Base-by-base conservation (phyloP, 2,797 vertebrate species). In the Lateolabrax maculatus region DNA sequence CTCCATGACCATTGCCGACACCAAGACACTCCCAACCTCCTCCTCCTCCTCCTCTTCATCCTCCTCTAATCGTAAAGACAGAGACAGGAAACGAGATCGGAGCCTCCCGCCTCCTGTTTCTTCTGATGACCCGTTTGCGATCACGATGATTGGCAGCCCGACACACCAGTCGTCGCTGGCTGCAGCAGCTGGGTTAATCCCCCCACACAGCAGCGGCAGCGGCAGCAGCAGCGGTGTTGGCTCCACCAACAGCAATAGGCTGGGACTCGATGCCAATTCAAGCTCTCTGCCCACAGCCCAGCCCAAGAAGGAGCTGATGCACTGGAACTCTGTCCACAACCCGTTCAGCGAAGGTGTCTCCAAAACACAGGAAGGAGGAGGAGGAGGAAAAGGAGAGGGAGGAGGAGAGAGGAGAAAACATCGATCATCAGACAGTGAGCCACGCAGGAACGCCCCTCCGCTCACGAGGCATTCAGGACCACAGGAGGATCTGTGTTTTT, bases 121-220 rank as follows among this genome's bases (percentile, higher is more conserved):
- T 0, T 85, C 94, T 0, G 95, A 96, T 9, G 95, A 96, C 75
- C 96, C 96, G 0, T 96, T 96, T 56, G 95, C 95, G 0, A 95
- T 96, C 87, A 96, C 95, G 0, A 95, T 96, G 92, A 95, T 96
- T 6, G 95, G 96, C 83, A 96, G 96, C 87, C 96, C 96, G 0
- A 96, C 96, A 0, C 95, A 96, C 86, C 95, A 96, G 70, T 94
- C 95, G 0, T 68, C 92, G 0, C 68, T 95, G 73, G 92, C 93
- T 0, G 89, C 91, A 0, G 90, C 86, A 0, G 87, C 85, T 0
- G 89, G 75, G 19, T 46, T 81, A 3, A 65, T 83, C 1, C 82
- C 89, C 0, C 68, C 89, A 6, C 92, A 79, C 25, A n/a, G 81
- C 68, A 55, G 61, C 58, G 23, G 56, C 49, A 39, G 52, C 61